Conservation (phyloP, 1,140 invertebrate genomes). For the Cherax quadricarinatus region DNA sequence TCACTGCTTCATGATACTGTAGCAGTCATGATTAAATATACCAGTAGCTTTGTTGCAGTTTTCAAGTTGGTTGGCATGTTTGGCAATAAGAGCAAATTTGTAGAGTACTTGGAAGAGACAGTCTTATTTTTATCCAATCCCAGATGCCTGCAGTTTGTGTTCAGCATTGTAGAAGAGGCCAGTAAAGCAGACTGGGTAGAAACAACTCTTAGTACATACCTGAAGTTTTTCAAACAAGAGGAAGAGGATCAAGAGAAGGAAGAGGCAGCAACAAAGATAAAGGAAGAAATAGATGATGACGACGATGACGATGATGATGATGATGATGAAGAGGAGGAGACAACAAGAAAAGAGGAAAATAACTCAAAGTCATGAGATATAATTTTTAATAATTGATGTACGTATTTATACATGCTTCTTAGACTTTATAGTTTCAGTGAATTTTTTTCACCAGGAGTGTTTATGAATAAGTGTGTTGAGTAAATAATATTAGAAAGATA, state of each 20-base stretch:
- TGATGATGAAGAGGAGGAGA: constrained; percentile 59
- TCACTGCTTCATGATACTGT: too few species aligned
- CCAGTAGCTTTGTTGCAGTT: too few species aligned
- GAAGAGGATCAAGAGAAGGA: constrained; percentile 63
- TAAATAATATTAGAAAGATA: constrained; percentile 31
- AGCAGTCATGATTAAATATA: too few species aligned
- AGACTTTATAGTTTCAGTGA: constrained; percentile 29
- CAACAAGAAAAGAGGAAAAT: constrained; percentile 60
- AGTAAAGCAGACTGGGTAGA: constrained; percentile 69
- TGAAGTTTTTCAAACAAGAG: constrained; percentile 70
- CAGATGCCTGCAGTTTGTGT: constrained; percentile 73
- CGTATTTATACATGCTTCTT: constrained; percentile 15
- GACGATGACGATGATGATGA: constrained; percentile 59
- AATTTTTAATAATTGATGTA: constrained; percentile 10
- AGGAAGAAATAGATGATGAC: constrained; percentile 49
- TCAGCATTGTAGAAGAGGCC: constrained; percentile 71
- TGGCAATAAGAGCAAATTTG: too few species aligned
- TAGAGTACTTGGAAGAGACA: neutral
- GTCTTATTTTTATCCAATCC: neutral
- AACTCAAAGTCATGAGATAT: constrained; percentile 43
- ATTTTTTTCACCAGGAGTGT: constrained; percentile 17
- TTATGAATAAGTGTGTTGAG: constrained; percentile 38
- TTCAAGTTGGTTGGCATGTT: too few species aligned
- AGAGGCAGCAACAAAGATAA: constrained; percentile 40
- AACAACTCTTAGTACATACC: constrained; percentile 64